Conservation (phyloP, 2,113 vertebrate genomes). For the Ondatra zibethicus region DNA sequence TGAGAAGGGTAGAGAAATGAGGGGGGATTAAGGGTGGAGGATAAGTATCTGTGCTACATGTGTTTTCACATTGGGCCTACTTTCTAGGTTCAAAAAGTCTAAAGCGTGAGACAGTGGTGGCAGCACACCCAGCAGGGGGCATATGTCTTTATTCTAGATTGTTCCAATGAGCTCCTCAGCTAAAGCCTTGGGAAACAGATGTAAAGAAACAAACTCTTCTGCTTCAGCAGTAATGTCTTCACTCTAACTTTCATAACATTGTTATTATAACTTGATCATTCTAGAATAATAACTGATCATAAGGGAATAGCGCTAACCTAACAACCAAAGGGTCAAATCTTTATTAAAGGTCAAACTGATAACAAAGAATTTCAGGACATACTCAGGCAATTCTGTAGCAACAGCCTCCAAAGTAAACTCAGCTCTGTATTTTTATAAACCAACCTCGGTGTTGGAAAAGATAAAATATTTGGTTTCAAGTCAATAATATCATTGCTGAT, state of each 20-base stretch:
- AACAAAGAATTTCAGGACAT: background rate
- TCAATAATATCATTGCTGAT: background rate
- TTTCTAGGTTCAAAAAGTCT: background rate
- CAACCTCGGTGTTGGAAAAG: constrained; percentile 15
- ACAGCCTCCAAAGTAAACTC: background rate
- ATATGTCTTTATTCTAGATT: background rate
- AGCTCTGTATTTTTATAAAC: constrained; percentile 41
- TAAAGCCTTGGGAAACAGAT: background rate
- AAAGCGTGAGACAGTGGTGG: background rate
- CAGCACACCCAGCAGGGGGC: background rate
- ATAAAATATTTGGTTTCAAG: constrained; percentile 25
- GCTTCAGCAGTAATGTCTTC: background rate
- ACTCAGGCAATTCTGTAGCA: background rate
- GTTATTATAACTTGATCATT: constrained; percentile 4
- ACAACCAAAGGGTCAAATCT: background rate
- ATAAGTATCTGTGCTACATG: background rate
- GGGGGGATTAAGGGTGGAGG: background rate
- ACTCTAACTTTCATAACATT: constrained; percentile 47
- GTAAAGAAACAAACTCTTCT: background rate
- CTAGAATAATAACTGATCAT: background rate
- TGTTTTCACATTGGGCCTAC: background rate
- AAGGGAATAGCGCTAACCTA: constrained; percentile 13
- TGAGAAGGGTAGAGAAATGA: background rate
- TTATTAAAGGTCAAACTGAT: constrained; percentile 19
- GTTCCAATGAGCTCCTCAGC: background rate